Base-by-base conservation (phyloP, 2,888 invertebrate species). In the Cryptus armator region DNA sequence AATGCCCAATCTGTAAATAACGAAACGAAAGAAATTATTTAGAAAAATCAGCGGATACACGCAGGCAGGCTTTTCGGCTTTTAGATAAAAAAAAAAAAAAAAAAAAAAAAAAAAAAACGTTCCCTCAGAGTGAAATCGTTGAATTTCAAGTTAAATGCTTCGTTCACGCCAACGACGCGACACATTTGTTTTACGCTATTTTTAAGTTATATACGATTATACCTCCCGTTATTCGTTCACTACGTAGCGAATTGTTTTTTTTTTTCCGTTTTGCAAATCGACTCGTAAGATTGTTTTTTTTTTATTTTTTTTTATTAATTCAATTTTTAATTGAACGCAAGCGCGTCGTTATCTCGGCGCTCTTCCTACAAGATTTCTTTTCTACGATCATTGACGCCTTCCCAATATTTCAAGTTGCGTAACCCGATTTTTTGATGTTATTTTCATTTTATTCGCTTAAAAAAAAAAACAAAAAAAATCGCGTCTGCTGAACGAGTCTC, bases 311-410 rank as follows among this genome's bases (percentile, higher is more conserved):
- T n/a, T 59, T 16, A 12, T 71, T 48, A 62, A 32, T 1, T 62
- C 32, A 62, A 32, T 29, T 32, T 62, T 29, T 29, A 32, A 12
- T 48, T 24, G 24, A 24, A 24, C 3, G 59, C 59, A 29, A 59
- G 59, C 19, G 53, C 16, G 29, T 12, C 24, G 24, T 2, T 32
- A 7, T 3, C 14, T n/a, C 14, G 62, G 29, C 62, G 62, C 62
- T 29, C 14, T 62, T n/a, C 29, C 32, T 32, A 12, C 77, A 62
- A 64, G 64, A 66, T 77, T 64, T 43, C n/a, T 84, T 74, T 85
- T 75, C 43, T 70, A 78, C 71, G 9, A 67, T 51, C 74, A 46
- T 74, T 53, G 68, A 81, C 32, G 12, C n/a, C 66, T 77, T 74
- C 66, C 29, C 64, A 32, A 64, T 29, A 48, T 37, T 75, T 75